phyloP scores from a whole-genome alignment of 2,888 invertebrate genomes.

The Molorchus minor region DNA sequence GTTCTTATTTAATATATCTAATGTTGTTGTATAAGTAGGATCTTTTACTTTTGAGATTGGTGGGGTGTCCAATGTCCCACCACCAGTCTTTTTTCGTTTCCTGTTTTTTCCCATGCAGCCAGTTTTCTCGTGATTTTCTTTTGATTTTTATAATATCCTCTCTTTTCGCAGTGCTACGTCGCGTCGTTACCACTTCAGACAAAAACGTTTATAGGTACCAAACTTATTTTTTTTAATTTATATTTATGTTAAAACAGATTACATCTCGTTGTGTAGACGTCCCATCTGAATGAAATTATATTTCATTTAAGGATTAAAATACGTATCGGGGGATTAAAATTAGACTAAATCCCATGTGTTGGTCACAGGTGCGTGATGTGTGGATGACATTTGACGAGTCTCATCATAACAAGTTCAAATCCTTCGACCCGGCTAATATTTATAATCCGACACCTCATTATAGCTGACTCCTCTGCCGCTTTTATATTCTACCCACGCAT shows the following conservation, averaged over 20 bases:
- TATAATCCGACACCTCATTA: constrained; percentile 53
- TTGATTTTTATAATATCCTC: too few relatives aligned
- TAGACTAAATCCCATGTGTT: constrained; percentile 36
- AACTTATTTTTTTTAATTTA: constrained; percentile 5
- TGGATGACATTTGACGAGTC: constrained; percentile 43
- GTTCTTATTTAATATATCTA: too few relatives aligned
- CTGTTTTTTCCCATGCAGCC: too few relatives aligned
- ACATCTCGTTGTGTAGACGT: constrained; percentile 11
- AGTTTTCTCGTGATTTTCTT: too few relatives aligned
- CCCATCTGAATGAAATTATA: constrained; percentile 29
- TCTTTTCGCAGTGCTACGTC: too few relatives aligned
- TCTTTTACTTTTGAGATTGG: too few relatives aligned
- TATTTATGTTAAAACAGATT: constrained; percentile 26
- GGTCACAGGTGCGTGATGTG: constrained; percentile 37
- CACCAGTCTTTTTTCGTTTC: too few relatives aligned
- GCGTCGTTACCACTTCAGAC: too few relatives aligned
- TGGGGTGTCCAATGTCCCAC: too few relatives aligned
- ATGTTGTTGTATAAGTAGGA: too few relatives aligned
- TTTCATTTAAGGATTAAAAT: constrained; percentile 37
- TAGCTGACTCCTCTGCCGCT: constrained; percentile 36
- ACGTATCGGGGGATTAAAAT: constrained; percentile 38
- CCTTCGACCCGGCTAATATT: constrained; percentile 44
- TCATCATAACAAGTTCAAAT: constrained; percentile 46
- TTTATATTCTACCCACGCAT: constrained; percentile 31
- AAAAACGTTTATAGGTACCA: constrained; percentile 11